These are phyloP conservation scores for Tipula lateralis DNA, from an alignment of 2,888 invertebrate genomes.

Conservation along the genomic window DNA sequence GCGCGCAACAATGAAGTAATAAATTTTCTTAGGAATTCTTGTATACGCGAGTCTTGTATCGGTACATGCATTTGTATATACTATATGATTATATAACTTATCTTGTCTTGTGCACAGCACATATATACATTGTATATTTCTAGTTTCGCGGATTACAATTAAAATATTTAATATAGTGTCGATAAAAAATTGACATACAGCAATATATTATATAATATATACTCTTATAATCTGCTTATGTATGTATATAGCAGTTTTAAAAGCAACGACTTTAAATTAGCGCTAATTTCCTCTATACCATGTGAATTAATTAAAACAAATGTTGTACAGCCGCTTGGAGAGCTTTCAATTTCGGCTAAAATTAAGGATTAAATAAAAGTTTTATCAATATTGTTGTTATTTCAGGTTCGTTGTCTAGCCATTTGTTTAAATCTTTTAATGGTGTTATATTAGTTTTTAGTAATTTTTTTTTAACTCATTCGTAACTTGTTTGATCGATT, in stretches of 20 bases:
- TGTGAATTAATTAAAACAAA: background rate
- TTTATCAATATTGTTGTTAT: background rate
- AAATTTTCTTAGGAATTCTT: background rate
- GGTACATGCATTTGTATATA: background rate
- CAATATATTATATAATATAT: background rate
- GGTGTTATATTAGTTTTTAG: slow-evolving; percentile 7
- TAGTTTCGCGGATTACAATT: background rate
- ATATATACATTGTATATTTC: background rate
- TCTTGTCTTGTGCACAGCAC: background rate
- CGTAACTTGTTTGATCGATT: background rate
- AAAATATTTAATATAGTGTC: background rate
- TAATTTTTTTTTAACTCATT: background rate
- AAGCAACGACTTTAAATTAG: background rate
- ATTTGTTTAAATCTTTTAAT: slow-evolving; percentile 5
- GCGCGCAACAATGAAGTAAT: background rate
- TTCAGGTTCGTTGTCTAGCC: background rate
- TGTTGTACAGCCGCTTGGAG: background rate
- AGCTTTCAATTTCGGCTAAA: background rate
- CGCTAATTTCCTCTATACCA: background rate
- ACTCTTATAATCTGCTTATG: background rate
- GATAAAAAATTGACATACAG: background rate
- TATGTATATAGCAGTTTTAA: background rate
- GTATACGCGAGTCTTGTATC: background rate
- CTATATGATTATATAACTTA: background rate
- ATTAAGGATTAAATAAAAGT: background rate